phyloP scores from a whole-genome alignment of 2,113 vertebrate genomes.

The Corythornis vintsioides region DNA sequence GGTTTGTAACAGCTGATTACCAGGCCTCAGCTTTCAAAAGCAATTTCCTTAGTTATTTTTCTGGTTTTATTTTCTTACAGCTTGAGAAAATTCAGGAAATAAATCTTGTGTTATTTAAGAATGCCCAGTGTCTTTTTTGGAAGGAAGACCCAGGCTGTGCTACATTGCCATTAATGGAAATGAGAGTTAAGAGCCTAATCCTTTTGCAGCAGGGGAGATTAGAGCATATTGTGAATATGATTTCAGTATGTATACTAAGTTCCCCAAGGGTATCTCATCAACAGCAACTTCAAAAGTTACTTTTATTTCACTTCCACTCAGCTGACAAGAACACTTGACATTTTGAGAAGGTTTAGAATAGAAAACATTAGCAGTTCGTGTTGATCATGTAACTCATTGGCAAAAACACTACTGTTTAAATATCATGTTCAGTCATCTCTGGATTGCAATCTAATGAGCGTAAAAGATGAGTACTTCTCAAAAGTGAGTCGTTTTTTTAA shows the following conservation, averaged over 20 bases:
- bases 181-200: constrained; percentile 18
- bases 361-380: constrained; percentile 72
- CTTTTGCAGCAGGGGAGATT: constrained; percentile 43
- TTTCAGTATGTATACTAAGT: constrained; percentile 31
- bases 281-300: constrained; percentile 60
- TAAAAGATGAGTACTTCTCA: constrained; percentile 56
- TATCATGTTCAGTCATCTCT: constrained; percentile 68
- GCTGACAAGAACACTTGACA: constrained; percentile 73
- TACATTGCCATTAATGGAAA: constrained; percentile 45
- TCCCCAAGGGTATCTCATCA: constrained; percentile 61
- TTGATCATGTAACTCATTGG: constrained; percentile 73
- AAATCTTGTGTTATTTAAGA: neutral
- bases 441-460: constrained; percentile 67
- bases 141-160: neutral
- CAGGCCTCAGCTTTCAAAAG: neutral
- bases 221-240: constrained; percentile 43
- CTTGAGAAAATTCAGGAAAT: neutral
- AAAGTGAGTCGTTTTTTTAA: constrained; percentile 52
- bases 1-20: neutral
- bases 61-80: neutral
- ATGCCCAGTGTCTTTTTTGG: neutral
- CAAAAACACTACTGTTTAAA: constrained; percentile 71
- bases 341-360: constrained; percentile 74
- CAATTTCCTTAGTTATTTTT: neutral
- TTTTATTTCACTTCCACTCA: constrained; percentile 66